Evolutionary conservation across 1,140 invertebrate species (phyloP).

Genomic region (Pogonognathellus flavescens): DNA sequence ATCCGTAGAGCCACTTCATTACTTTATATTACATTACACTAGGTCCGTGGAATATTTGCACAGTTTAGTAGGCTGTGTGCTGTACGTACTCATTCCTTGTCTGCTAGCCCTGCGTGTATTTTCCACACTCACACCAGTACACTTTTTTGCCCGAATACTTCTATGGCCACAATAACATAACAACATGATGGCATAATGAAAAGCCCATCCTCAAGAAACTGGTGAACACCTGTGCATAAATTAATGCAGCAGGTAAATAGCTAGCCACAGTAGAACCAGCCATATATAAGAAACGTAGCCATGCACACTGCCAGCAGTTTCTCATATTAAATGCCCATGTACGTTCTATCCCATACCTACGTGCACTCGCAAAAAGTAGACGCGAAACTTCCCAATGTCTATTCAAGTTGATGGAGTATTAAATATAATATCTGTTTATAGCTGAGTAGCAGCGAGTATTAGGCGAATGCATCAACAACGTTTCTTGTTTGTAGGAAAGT

Average conservation of each 20-base stretch:
- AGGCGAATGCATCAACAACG: too few relatives aligned
- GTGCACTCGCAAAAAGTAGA: too few relatives aligned
- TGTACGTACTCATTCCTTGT: too few relatives aligned
- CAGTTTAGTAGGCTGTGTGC: too few relatives aligned
- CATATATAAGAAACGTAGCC: not conserved
- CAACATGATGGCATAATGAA: constrained; percentile 15
- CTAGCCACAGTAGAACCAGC: not conserved
- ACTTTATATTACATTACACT: too few relatives aligned
- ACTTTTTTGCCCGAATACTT: not conserved
- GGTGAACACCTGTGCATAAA: constrained; percentile 47
- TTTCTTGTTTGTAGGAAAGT: constrained; percentile 3
- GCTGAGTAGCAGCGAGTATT: too few relatives aligned
- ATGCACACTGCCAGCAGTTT: not conserved
- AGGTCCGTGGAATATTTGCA: too few relatives aligned
- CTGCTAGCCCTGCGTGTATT: not conserved
- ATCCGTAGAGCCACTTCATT: too few relatives aligned
- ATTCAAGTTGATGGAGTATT: not conserved
- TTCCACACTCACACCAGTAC: not conserved
- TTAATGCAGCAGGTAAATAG: not conserved
- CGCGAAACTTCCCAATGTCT: not conserved
- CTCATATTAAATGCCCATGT: too few relatives aligned
- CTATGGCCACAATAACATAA: not conserved
- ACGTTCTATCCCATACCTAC: too few relatives aligned
- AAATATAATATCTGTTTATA: too few relatives aligned
- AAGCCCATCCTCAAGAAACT: constrained; percentile 39